Base-by-base conservation (phyloP, 2,888 invertebrate species). In the Melangyna quadrimaculata region DNA sequence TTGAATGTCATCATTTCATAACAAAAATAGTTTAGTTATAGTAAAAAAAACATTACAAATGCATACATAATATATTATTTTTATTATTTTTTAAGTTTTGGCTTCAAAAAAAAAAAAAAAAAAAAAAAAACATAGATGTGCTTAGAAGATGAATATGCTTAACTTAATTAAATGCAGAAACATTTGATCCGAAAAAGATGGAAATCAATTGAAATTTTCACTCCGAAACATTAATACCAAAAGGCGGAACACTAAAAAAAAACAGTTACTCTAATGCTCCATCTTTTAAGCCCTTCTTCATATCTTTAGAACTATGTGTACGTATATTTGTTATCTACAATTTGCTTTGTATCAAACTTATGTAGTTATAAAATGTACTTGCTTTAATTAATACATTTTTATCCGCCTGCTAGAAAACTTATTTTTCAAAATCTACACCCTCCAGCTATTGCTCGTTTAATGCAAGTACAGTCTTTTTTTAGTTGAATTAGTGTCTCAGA, bases 401-500 rank as follows among this genome's bases (percentile, higher is more conserved):
- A 43, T 53, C 32, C 8, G 22, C 53, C 40, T 63, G 59, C n/a
- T 29, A 59, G 55, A 69, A 32, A 37, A 1, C 9, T 51, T 79
- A 74, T 73, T 55, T 51, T 17, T 32, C 22, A 51, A 29, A 67
- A 43, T 55, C 19, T 35, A 57, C 48, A 59, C 77, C 63, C 86
- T 65, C 81, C 74, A 82, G 70, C 71, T 75, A 32, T 51, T 79
- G 65, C 51, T 43, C 32, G 61, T 57, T 74, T 63, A 27, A 57
- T 37, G 48, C 72, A 57, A 45, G 43, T 71, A n/a, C 37, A 70
- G 53, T 27, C 35, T 35, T 43, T 61, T 71, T 72, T 80, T 72
- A 71, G 71, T 79, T 84, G 55, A 61, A 63, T 69, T 77, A 84
- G 75, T 80, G 75, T 48, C 67, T 80, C 80, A 79, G 80, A 75